Evolutionary conservation across 1,140 invertebrate species (phyloP), one percentile per base, ranked within the genome.

Genomic region (Leptinotarsa texana): DNA sequence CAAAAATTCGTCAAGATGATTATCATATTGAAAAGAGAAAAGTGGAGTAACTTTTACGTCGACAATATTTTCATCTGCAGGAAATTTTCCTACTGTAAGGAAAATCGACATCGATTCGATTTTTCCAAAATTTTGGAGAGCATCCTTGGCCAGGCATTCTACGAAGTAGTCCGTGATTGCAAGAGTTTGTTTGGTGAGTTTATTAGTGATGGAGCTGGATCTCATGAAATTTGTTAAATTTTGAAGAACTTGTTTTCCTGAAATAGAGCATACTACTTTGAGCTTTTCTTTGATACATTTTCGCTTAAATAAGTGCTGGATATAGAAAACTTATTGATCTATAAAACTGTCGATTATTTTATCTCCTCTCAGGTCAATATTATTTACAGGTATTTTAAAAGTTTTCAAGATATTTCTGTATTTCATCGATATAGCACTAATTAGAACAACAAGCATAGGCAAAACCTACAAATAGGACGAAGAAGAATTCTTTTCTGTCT

Each of bases 71-170:
- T 13, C 18, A 5, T 22, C 24, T 13, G 3, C 51, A 15, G 48
- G 69, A 27, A 70, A 48, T 8, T 15, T 22, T 3, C 69, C 69
- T 1, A 70, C 18, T 3, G 11, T 70, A 11, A 70, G 21, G 8
- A 70, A 17, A 48, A 27, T 57, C 13, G 69, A 70, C 13, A 24
- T 61, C 15, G n/a, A 51, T 17, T 70, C 69, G 1, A 70, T 51
- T n/a, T 61, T 13, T 15, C 24, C 69, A n/a, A 70, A 22, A 18
- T 61, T 57, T 6, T 24, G 17, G 1, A 17, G 15, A 57, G 51
- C 3, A 13, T 21, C 22, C 11, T 70, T 22, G 21, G 49, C 5
- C 3, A 70, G 22, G 15, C 18, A 33, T 3, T 57, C 48, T 5
- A 70, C 49, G 13, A 70, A 70, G 47, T 70, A 70, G 13, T 70